These are phyloP conservation scores for Helicoverpa zea DNA, from an alignment of 1,140 invertebrate species.

Conservation along the genomic window DNA sequence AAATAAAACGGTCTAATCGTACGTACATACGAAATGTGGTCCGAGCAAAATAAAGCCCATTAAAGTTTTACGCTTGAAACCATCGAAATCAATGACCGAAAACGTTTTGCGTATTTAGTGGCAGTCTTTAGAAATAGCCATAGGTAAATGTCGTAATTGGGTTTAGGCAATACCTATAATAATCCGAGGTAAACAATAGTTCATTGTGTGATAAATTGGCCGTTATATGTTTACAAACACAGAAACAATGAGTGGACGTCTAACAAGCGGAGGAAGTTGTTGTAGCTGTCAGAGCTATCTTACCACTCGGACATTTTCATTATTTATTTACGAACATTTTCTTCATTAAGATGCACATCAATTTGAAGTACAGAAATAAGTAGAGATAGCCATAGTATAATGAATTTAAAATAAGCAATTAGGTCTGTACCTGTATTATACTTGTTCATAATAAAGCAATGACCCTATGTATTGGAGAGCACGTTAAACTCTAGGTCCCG, in stretches of 20 bases:
- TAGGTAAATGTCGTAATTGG: constrained; percentile 35
- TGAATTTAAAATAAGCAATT: too few relatives aligned
- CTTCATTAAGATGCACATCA: too few relatives aligned
- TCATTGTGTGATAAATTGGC: constrained; percentile 72
- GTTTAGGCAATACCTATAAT: constrained; percentile 59
- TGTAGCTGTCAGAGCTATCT: constrained; percentile 1
- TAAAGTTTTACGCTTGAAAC: neutral
- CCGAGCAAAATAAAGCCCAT: neutral
- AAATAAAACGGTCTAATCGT: too few relatives aligned
- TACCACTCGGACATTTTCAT: constrained; percentile 26
- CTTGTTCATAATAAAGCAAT: too few relatives aligned
- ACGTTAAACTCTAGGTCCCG: too few relatives aligned
- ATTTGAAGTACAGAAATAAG: neutral
- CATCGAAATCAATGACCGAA: neutral
- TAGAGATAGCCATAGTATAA: too few relatives aligned
- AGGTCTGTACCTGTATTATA: too few relatives aligned
- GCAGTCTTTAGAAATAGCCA: neutral
- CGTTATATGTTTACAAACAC: constrained; percentile 71
- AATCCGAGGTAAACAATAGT: constrained; percentile 68
- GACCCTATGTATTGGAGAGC: too few relatives aligned
- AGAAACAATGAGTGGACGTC: constrained; percentile 68
- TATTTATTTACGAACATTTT: constrained; percentile 16
- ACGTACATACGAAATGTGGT: neutral
- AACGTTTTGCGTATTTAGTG: neutral
- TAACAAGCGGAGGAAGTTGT: constrained; percentile 70